These are phyloP conservation scores for Dallia pectoralis DNA, from an alignment of 2,797 vertebrate species.

Conservation along the genomic window DNA sequence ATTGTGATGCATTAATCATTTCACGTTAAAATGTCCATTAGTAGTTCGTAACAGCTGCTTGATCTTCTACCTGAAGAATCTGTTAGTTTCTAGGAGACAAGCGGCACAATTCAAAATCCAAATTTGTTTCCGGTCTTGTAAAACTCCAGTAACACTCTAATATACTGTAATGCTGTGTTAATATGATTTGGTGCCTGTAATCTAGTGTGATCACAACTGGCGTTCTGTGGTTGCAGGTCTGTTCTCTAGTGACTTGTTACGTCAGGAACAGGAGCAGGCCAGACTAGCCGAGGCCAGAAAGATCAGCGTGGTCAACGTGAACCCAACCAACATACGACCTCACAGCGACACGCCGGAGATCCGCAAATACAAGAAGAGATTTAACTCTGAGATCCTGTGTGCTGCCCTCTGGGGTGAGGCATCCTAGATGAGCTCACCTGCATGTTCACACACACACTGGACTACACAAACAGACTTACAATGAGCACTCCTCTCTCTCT, in stretches of 20 bases:
- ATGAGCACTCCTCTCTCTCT: not conserved
- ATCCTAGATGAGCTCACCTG: not conserved
- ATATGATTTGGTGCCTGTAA: not conserved
- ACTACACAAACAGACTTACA: not conserved
- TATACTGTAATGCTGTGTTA: not conserved
- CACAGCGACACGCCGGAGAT: conserved; percentile 98
- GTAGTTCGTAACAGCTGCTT: too few relatives aligned
- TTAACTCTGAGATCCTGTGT: conserved; percentile 97
- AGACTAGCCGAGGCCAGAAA: conserved; percentile 95
- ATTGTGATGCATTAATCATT: too few relatives aligned
- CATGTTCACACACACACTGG: not conserved
- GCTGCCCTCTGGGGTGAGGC: conserved; percentile 92
- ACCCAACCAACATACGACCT: conserved; percentile 96
- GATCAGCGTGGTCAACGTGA: conserved; percentile 97
- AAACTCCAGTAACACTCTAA: too few relatives aligned
- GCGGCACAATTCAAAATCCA: too few relatives aligned
- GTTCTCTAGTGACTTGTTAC: conserved; percentile 90
- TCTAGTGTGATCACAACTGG: not conserved
- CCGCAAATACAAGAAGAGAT: conserved; percentile 98
- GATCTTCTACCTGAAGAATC: too few relatives aligned
- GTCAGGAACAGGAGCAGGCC: conserved; percentile 96
- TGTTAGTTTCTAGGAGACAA: too few relatives aligned
- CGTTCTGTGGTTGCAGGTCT: conserved; percentile 70
- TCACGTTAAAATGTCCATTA: too few relatives aligned
- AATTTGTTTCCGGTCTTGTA: too few relatives aligned